Evolutionary conservation across 2,797 vertebrate species (phyloP).

Genomic region (Atherinosoma microstoma): DNA sequence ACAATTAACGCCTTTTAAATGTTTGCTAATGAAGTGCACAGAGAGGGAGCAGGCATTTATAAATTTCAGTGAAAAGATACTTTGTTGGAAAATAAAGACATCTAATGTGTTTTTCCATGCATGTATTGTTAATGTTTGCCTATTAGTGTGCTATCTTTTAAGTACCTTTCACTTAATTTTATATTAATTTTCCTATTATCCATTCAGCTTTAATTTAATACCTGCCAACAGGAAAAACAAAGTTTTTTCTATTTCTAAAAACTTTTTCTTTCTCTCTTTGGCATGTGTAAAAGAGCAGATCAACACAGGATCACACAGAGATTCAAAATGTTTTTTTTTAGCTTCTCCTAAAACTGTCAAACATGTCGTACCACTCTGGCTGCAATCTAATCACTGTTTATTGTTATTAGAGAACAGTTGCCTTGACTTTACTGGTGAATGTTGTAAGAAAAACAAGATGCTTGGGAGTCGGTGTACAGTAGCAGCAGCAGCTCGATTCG

Average conservation of each 20-base stretch:
- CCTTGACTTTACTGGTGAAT: constrained; percentile 22
- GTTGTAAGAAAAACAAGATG: constrained; percentile 5
- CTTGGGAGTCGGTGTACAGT: constrained; percentile 11
- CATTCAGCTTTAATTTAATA: constrained; percentile 19
- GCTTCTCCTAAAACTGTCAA: not conserved
- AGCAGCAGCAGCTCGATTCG: constrained; percentile 32
- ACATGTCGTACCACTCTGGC: not conserved
- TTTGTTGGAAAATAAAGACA: constrained; percentile 37
- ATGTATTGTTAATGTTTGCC: constrained; percentile 18
- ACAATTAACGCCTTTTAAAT: constrained; percentile 78
- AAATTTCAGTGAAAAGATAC: constrained; percentile 51
- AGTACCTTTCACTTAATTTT: constrained; percentile 47
- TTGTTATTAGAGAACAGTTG: constrained; percentile 10
- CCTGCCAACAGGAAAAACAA: not conserved
- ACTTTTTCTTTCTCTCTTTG: constrained; percentile 1
- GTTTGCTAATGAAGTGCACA: constrained; percentile 80
- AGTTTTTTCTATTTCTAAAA: not conserved
- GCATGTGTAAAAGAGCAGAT: constrained; percentile 17
- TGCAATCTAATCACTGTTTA: not conserved
- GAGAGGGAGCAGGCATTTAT: constrained; percentile 43
- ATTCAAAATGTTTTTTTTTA: constrained; percentile 5
- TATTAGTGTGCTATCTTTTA: constrained; percentile 28
- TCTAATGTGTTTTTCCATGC: constrained; percentile 21
- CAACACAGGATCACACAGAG: not conserved
- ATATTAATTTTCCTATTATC: constrained; percentile 49